Evolutionary conservation across 2,888 invertebrate genomes (phyloP).

Genomic region (Hemistola chrysoprasaria): DNA sequence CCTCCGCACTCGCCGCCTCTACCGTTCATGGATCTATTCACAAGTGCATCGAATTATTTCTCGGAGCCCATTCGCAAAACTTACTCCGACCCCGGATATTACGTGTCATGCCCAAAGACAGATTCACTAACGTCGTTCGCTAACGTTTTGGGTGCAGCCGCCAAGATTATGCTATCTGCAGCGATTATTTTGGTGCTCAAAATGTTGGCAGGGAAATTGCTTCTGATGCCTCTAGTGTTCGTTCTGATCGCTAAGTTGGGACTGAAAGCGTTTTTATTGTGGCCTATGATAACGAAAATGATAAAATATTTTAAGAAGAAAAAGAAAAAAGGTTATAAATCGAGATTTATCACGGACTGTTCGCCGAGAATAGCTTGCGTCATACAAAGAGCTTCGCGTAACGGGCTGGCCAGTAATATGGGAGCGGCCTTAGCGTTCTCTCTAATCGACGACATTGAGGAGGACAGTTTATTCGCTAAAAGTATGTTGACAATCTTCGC

Average conservation of each 20-base stretch:
- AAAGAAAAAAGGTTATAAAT: conserved; percentile 61
- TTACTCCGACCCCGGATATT: conserved; percentile 55
- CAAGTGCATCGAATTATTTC: conserved; percentile 63
- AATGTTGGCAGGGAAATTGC: conserved; percentile 63
- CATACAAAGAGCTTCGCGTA: conserved; percentile 53
- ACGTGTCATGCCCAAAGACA: conserved; percentile 60
- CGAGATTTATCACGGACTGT: conserved; percentile 65
- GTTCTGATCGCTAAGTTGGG: conserved; percentile 67
- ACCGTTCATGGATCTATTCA: conserved; percentile 67
- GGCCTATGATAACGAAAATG: conserved; percentile 74
- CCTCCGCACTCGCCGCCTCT: conserved; percentile 47
- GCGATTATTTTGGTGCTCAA: conserved; percentile 67
- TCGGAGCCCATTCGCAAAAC: conserved; percentile 62
- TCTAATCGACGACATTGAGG: conserved; percentile 65
- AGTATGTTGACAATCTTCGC: conserved; percentile 66
- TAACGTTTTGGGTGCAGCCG: conserved; percentile 66
- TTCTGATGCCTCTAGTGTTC: conserved; percentile 63
- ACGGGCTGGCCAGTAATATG: conserved; percentile 61
- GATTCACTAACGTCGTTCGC: conserved; percentile 67
- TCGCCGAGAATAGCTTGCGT: conserved; percentile 69
- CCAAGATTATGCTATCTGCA: conserved; percentile 73
- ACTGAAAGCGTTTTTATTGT: conserved; percentile 64
- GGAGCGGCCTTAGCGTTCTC: conserved; percentile 69
- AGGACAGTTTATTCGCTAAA: conserved; percentile 63
- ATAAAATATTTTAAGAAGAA: conserved; percentile 71